These are phyloP conservation scores for Boloria selene DNA, from an alignment of 2,888 invertebrate genomes.

Conservation along the genomic window DNA sequence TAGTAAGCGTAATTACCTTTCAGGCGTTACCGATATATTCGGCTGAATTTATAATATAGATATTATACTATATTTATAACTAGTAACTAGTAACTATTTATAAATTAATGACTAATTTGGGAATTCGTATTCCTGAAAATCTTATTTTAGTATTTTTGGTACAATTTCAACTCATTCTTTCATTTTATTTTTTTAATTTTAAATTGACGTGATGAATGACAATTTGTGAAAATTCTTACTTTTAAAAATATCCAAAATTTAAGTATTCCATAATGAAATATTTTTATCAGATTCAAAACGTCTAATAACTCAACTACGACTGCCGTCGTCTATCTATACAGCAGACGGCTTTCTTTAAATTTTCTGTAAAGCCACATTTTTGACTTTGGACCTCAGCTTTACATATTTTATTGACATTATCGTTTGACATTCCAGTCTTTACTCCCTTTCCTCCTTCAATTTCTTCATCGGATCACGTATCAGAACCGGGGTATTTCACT, in stretches of 20 bases:
- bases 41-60: conserved; percentile 28
- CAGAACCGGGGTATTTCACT: conserved; percentile 73
- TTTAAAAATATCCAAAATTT: too few relatives aligned
- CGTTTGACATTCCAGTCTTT: conserved; percentile 62
- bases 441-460: conserved; percentile 53
- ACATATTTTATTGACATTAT: conserved; percentile 51
- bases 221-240: too few relatives aligned
- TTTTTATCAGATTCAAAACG: not conserved
- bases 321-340: conserved; percentile 75
- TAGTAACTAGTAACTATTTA: conserved; percentile 36
- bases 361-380: conserved; percentile 72
- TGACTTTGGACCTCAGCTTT: conserved; percentile 65
- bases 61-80: conserved; percentile 28
- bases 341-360: conserved; percentile 73
- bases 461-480: conserved; percentile 80
- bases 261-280: not conserved
- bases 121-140: conserved; percentile 46
- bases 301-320: conserved; percentile 50
- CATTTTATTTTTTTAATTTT: not conserved
- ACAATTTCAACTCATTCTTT: not conserved
- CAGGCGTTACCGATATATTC: conserved; percentile 53
- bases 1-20: conserved; percentile 75
- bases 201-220: too few relatives aligned
- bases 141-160: conserved; percentile 34
- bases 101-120: conserved; percentile 57